A percentile compares a stretch with the other conserved stretches of the same genome.
These are phyloP conservation scores for Dryobotodes eremita DNA, from an alignment of 2,888 invertebrate genomes.

Conservation along the genomic window DNA sequence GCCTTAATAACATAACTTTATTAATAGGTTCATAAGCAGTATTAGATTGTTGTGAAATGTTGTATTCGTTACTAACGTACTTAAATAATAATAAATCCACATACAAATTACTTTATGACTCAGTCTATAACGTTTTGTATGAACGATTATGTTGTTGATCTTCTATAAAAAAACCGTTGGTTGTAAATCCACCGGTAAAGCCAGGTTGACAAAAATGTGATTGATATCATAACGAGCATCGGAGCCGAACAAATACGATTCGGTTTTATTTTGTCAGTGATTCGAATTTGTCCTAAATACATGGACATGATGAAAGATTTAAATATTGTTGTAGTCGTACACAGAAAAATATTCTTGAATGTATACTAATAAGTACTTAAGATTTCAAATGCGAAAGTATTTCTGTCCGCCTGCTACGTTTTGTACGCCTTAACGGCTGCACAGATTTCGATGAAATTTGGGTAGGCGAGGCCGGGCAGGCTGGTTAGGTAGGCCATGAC, in stretches of 20 bases:
- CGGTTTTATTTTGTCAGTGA: constrained; percentile 27
- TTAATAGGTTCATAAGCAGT: background rate
- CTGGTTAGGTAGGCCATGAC: background rate
- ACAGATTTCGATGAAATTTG: background rate
- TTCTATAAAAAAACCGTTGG: constrained; percentile 6
- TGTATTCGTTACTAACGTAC: background rate
- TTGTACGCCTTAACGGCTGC: background rate
- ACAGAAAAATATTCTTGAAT: background rate
- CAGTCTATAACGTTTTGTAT: background rate
- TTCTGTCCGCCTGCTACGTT: too few species aligned
- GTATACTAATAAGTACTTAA: background rate
- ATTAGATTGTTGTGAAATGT: background rate
- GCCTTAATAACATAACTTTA: background rate
- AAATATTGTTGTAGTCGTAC: background rate
- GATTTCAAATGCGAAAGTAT: too few species aligned
- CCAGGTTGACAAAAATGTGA: constrained; percentile 44
- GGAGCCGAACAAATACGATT: constrained; percentile 12
- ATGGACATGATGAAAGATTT: background rate
- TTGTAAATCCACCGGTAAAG: constrained; percentile 21
- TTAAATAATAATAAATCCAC: background rate
- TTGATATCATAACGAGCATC: constrained; percentile 24
- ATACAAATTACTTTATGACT: background rate
- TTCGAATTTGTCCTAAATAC: background rate
- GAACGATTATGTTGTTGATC: constrained; percentile 24
- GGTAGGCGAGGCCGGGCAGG: too few species aligned